These are phyloP conservation scores for Equus przewalskii DNA, from an alignment of 2,113 vertebrate genomes.

Conservation along the genomic window DNA sequence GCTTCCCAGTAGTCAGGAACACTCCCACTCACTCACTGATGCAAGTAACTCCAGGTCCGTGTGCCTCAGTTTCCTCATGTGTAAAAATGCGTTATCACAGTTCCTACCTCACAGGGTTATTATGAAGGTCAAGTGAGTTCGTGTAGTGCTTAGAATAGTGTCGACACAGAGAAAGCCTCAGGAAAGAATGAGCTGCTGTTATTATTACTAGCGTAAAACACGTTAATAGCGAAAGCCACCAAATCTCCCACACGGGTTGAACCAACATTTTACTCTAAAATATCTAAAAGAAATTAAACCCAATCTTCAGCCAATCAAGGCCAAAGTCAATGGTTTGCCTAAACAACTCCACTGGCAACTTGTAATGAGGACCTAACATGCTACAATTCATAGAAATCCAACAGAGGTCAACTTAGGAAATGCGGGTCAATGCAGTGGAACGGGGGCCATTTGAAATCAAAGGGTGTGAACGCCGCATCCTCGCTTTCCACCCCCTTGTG, in stretches of 20 bases:
- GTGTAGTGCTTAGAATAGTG: neutral
- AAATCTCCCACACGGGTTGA: neutral
- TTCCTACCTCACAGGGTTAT: neutral
- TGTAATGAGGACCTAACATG: slow-evolving; percentile 23
- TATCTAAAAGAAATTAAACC: slow-evolving; percentile 18
- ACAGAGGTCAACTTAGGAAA: slow-evolving; percentile 63
- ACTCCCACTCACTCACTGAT: neutral
- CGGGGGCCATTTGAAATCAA: slow-evolving; percentile 50
- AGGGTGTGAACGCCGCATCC: slow-evolving; percentile 34
- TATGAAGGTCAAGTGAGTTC: neutral
- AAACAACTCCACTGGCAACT: slow-evolving; percentile 34
- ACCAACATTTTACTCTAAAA: slow-evolving; percentile 19
- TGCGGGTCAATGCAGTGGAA: slow-evolving; percentile 59
- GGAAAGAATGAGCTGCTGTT: neutral
- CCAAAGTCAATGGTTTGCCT: slow-evolving; percentile 29
- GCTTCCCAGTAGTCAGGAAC: neutral
- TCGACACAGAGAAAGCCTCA: neutral
- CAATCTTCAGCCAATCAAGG: neutral
- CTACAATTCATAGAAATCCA: slow-evolving; percentile 54
- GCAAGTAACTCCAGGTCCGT: neutral
- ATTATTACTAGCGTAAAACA: neutral
- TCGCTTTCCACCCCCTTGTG: slow-evolving; percentile 56
- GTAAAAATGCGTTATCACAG: neutral
- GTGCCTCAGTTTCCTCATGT: neutral
- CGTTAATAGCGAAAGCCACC: neutral